Conservation (phyloP, 2,797 vertebrate species). For the Cichlasoma orientale region DNA sequence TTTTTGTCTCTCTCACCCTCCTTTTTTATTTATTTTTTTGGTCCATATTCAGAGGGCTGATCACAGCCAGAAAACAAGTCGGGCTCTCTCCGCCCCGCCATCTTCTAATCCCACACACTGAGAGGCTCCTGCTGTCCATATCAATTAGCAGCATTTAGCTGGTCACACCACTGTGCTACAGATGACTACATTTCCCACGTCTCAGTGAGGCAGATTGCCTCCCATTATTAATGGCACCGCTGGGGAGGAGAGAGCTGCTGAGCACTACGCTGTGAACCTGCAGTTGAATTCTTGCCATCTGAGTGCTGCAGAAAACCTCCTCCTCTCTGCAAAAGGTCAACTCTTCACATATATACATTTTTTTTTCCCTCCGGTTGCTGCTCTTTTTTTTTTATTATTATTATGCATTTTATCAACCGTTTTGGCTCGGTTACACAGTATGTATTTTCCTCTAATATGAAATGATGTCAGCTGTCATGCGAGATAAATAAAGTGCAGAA, state of each 20-base stretch:
- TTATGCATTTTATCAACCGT: slow-evolving; percentile 29
- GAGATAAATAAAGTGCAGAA: not conserved
- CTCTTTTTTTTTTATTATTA: not conserved
- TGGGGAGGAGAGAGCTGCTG: slow-evolving; percentile 61
- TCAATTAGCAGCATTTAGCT: slow-evolving; percentile 79
- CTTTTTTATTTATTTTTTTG: slow-evolving; percentile 7
- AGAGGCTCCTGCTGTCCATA: slow-evolving; percentile 72
- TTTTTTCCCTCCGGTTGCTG: not conserved
- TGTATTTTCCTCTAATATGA: not conserved
- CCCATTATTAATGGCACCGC: slow-evolving; percentile 70
- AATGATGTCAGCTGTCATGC: slow-evolving; percentile 23
- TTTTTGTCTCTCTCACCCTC: not conserved
- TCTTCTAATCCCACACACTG: slow-evolving; percentile 63
- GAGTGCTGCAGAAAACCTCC: slow-evolving; percentile 53
- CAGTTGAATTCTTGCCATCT: slow-evolving; percentile 63
- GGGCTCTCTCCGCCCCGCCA: slow-evolving; percentile 40
- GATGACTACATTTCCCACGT: slow-evolving; percentile 78
- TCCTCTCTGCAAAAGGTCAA: slow-evolving; percentile 60
- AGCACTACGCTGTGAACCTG: slow-evolving; percentile 55
- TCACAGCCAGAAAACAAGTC: slow-evolving; percentile 40
- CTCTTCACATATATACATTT: slow-evolving; percentile 8
- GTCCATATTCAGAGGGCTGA: slow-evolving; percentile 3
- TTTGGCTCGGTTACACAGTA: not conserved
- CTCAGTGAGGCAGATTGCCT: slow-evolving; percentile 66
- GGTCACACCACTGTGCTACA: slow-evolving; percentile 70